A percentile compares a stretch with the other conserved stretches of the same genome.
These are phyloP conservation scores for Ametastegia equiseti DNA, from an alignment of 2,888 invertebrate species.

Conservation along the genomic window DNA sequence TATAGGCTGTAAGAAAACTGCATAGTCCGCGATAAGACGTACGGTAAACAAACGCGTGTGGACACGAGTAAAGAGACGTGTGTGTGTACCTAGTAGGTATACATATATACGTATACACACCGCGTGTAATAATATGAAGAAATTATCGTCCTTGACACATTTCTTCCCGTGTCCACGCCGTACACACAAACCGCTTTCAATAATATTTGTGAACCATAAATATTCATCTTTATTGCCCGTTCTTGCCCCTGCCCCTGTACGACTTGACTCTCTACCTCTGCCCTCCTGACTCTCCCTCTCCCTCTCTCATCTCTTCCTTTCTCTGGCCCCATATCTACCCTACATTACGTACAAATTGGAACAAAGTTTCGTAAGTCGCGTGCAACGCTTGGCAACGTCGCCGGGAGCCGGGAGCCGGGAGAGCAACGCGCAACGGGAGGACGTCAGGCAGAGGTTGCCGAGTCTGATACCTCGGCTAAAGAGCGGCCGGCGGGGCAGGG, in stretches of 20 bases:
- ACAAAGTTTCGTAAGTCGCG: slow-evolving; percentile 55
- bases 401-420: slow-evolving; percentile 47
- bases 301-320: slow-evolving; percentile 52
- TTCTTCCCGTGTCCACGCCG: slow-evolving; percentile 22
- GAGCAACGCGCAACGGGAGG: slow-evolving; percentile 48
- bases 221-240: slow-evolving; percentile 45
- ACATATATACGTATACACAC: background rate
- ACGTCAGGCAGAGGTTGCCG: slow-evolving; percentile 48
- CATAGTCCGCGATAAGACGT: background rate
- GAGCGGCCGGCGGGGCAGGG: background rate
- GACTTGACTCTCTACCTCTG: background rate
- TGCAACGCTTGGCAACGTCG: slow-evolving; percentile 52
- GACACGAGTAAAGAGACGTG: background rate
- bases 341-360: slow-evolving; percentile 55
- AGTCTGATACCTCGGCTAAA: slow-evolving; percentile 5
- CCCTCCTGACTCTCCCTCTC: slow-evolving; percentile 10
- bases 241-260: background rate
- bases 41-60: no score
- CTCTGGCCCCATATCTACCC: slow-evolving; percentile 23
- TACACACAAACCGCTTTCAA: slow-evolving; percentile 21
- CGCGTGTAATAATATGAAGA: slow-evolving; percentile 19
- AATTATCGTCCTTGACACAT: slow-evolving; percentile 44
- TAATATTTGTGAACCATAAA: slow-evolving; percentile 44
- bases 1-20: background rate
- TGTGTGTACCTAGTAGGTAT: background rate